phyloP scores from a whole-genome alignment of 2,797 vertebrate genomes.

The Dicrostonyx torquatus region DNA sequence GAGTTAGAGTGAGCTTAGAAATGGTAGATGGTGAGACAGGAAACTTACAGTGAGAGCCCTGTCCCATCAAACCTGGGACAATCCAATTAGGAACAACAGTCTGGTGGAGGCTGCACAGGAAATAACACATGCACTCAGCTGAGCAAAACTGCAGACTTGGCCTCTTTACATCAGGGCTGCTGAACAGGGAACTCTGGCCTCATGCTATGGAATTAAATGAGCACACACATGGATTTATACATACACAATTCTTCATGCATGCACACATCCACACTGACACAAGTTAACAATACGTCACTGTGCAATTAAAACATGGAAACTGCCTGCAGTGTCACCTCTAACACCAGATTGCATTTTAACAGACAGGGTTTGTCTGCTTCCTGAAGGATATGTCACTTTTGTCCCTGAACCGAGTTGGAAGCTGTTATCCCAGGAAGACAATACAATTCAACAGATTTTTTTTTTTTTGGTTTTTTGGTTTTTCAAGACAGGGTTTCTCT shows the following conservation, averaged over 20 bases:
- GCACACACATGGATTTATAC: neutral
- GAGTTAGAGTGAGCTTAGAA: neutral
- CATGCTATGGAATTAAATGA: neutral
- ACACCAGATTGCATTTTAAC: neutral
- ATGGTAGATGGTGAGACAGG: neutral
- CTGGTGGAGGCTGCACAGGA: neutral
- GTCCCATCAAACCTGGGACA: neutral
- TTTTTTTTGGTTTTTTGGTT: too few relatives aligned
- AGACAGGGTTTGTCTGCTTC: neutral
- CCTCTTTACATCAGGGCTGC: neutral
- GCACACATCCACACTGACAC: neutral
- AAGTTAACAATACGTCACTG: neutral
- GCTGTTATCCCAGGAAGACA: neutral
- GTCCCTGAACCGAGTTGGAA: neutral
- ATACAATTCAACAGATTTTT: neutral
- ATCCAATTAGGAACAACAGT: neutral
- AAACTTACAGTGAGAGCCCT: neutral
- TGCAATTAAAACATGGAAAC: neutral
- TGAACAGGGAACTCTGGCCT: neutral
- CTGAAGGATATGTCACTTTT: neutral
- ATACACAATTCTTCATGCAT: neutral
- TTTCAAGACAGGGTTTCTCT: too few relatives aligned
- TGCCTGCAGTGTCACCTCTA: neutral
- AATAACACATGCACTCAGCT: neutral
- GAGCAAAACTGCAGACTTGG: neutral